phyloP scores from a whole-genome alignment of 1,140 invertebrate species.

The Drosophila repleta region DNA sequence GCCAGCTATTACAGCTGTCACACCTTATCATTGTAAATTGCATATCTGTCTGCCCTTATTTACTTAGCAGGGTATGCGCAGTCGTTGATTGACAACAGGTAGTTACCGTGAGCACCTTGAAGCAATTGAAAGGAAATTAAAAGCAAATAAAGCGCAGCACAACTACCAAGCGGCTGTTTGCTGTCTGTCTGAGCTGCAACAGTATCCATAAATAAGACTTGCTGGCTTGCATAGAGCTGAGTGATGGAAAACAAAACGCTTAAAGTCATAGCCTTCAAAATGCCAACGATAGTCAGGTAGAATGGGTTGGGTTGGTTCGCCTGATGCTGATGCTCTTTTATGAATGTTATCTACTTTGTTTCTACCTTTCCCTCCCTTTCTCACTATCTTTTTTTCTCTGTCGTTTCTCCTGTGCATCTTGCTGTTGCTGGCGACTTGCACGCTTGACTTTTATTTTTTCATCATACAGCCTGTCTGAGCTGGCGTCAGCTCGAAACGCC shows the following conservation, averaged over 20 bases:
- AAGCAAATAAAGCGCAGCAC: neutral
- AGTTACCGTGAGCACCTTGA: neutral
- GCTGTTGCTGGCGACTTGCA: slow-evolving; percentile 2
- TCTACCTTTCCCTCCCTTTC: neutral
- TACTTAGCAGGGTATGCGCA: neutral
- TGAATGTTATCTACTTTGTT: slow-evolving; percentile 17
- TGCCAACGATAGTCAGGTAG: slow-evolving; percentile 4
- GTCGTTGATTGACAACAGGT: neutral
- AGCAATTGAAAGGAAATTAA: neutral
- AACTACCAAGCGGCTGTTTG: neutral
- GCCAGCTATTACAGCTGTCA: no score
- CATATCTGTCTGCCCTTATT: neutral
- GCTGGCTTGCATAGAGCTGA: neutral
- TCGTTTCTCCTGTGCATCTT: neutral
- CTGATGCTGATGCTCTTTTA: slow-evolving; percentile 7
- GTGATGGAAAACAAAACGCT: slow-evolving; percentile 6
- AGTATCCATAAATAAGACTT: no score
- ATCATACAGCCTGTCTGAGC: slow-evolving; percentile 39
- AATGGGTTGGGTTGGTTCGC: neutral
- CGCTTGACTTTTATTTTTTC: slow-evolving; percentile 37
- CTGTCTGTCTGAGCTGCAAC: no score
- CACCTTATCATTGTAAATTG: no score
- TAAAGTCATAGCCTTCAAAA: slow-evolving; percentile 15
- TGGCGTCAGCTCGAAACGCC: slow-evolving; percentile 29
- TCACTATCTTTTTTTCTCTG: neutral